Evolutionary conservation across 2,113 vertebrate genomes (phyloP), one percentile per base, ranked within the genome.

Genomic region (Sylvietta virens): DNA sequence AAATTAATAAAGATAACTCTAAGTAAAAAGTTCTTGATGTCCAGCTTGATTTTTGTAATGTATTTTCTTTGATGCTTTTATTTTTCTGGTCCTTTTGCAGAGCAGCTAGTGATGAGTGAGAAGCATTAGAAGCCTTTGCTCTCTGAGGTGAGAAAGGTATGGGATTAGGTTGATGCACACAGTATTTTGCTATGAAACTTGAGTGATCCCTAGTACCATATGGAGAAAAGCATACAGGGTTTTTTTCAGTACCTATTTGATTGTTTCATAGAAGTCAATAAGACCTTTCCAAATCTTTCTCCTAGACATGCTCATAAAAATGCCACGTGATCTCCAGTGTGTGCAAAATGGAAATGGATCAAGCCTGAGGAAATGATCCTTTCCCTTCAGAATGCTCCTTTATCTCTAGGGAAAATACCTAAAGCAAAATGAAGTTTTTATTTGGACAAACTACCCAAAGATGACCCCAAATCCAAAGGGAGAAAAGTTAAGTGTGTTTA

Each of bases 1-100:
- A 88, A 95, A 69, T 30, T 28, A 42, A 93, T 51, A 61, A 70
- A 42, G 44, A 61, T 77, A 17, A 60, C 15, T 65, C 22, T 58
- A 88, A 92, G 23, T 64, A 54, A 89, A 71, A 89, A 67, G 12
- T 61, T 90, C 37, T 71, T 84, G 39, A 66, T 60, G 57, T 61
- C 13, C 60, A 70, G 6, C 39, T 79, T 87, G 18, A 67, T 92
- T 94, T 80, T 6, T 67, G 76, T 79, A 27, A 70, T 69, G 15
- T 35, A 20, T 57, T 93, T 93, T 84, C 24, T 73, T 48, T 37
- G 15, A 5, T 48, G 12, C 6, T 11, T 51, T 51, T 51, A 42
- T 35, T 57, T 72, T 62, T 67, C 23, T 48, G 42, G 13, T 78
- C 23, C 33, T 94, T 77, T 90, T 87, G 42, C 33, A 69, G 65